These are phyloP conservation scores for Mesodorylaimus sp. DNA, from an alignment of 2,888 invertebrate species.

Conservation along the genomic window DNA sequence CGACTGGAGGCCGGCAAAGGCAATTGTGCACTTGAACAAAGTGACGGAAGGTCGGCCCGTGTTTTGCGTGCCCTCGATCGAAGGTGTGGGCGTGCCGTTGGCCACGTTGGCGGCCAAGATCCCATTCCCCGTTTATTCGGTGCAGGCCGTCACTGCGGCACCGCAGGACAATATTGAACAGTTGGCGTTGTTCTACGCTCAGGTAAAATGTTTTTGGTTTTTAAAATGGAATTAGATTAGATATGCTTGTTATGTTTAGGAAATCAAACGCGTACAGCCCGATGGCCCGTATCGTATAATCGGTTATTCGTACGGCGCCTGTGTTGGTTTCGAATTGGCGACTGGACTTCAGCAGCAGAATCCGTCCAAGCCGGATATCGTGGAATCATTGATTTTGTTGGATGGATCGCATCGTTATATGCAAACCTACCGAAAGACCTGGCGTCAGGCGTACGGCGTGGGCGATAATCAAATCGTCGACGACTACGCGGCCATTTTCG, in stretches of 20 bases:
- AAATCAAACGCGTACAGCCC: constrained; percentile 41
- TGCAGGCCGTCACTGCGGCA: constrained; percentile 62
- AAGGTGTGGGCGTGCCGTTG: constrained; percentile 57
- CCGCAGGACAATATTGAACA: constrained; percentile 38
- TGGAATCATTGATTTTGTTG: constrained; percentile 49
- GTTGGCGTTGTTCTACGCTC: constrained; percentile 25
- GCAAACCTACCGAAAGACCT: constrained; percentile 32
- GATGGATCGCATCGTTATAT: constrained; percentile 51
- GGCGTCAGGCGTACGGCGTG: constrained; percentile 29
- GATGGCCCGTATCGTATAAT: constrained; percentile 66
- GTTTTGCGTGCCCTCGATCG: constrained; percentile 56
- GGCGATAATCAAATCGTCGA: constrained; percentile 21
- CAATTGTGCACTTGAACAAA: constrained; percentile 44
- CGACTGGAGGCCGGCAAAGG: constrained; percentile 54
- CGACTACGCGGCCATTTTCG: constrained; percentile 29
- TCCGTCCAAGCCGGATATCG: constrained; percentile 10
- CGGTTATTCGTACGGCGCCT: constrained; percentile 88
- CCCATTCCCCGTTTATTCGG: constrained; percentile 56
- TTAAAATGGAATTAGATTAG: no score
- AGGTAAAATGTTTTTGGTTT: constrained; percentile 14
- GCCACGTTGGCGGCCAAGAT: constrained; percentile 52
- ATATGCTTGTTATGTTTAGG: neutral
- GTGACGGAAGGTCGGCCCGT: constrained; percentile 24
- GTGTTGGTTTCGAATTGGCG: constrained; percentile 85
- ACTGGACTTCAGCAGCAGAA: constrained; percentile 51